Evolutionary conservation across 2,797 vertebrate genomes (phyloP), one percentile per base, ranked within the genome.

Genomic region (Myiotriccus ornatus): DNA sequence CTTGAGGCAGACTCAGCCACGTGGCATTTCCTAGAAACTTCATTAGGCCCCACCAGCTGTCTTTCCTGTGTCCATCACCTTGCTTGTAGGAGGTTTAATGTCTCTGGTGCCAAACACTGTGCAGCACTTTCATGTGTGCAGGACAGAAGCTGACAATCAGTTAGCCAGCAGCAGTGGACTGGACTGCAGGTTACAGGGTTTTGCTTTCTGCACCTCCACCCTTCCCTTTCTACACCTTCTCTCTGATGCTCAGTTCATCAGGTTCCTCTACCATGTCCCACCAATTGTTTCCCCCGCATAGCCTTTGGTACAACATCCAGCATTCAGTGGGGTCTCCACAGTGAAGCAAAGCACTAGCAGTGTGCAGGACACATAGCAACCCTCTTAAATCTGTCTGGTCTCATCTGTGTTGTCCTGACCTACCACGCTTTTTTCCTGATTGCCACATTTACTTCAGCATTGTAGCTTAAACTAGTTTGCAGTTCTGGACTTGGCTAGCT

Each of bases 321-420:
- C 10, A 2, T 24, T 80, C 69, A 25, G 41, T 2, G 30, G n/a
- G n/a, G 12, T 18, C 60, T 68, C 39, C 17, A 28, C 23, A 14
- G 37, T 5, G 24, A 65, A 63, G 56, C 37, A 32, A 30, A 27
- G 27, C 0, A 0, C 20, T 6, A 9, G 37, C 12, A 50, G 44
- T 0, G 0, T 14, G 65, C n/a, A 56, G 85, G 49, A 30, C 3
- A 10, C 10, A 3, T 1, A 35, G 37, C 25, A 68, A 47, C 25
- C 13, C 19, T 56, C 32, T 46, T 37, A n/a, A 49, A 80, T 44
- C 32, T 43, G 14, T 24, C 52, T 74, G 52, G 24, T 56, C 47
- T 84, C 41, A 47, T 25, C 37, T n/a, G 1, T 4, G 8, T 43
- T 0, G 0, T 30, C 60, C 34, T 50, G 23, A 43, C 14, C 8